Base-by-base conservation (phyloP, 2,888 invertebrate species). In the Volucella zonaria region DNA sequence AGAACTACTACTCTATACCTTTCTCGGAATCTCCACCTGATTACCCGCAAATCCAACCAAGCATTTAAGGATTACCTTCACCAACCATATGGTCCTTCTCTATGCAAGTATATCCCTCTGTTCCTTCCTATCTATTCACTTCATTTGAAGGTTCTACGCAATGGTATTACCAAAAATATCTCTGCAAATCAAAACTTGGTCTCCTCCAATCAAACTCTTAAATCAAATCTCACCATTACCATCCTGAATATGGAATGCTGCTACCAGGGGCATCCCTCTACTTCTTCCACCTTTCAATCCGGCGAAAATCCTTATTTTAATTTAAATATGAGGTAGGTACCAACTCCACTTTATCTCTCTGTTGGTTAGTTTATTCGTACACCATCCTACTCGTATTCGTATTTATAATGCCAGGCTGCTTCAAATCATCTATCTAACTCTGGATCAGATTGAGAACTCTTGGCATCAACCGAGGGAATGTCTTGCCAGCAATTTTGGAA, bases 251-350 rank as follows among this genome's bases (percentile, higher is more conserved):
- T 12, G 12, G 3, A 12, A 11, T 54, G 23, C 49, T 31, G 6
- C 6, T 31, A 6, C 31, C 6, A 31, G 31, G 6, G 31, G 4
- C 31, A 31, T 31, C 31, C 31, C 31, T 31, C 31, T 31, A 31
- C 4, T 31, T 31, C 31, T 4, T 31, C 4, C 6, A 31, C 31
- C 31, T 31, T 58, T 58, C 58, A 75, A 75, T 75, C 75, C 49
- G 31, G 49, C 11, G 66, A 75, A 75, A 75, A 66, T 75, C 66
- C 75, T 42, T 40, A 75, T 75, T 75, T 58, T 51, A 75, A 75
- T 75, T 66, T 49, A 49, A 66, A 58, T 49, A 66, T n/a, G 8
- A 45, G n/a, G n/a, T 11, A 45, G 45, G 45, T n/a, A 45, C 45
- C 10, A 45, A 3, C 45, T 45, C 42, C 40, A 23, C 31, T 10